phyloP scores from a whole-genome alignment of 2,888 invertebrate genomes.

The Drosophila aldrichi region DNA sequence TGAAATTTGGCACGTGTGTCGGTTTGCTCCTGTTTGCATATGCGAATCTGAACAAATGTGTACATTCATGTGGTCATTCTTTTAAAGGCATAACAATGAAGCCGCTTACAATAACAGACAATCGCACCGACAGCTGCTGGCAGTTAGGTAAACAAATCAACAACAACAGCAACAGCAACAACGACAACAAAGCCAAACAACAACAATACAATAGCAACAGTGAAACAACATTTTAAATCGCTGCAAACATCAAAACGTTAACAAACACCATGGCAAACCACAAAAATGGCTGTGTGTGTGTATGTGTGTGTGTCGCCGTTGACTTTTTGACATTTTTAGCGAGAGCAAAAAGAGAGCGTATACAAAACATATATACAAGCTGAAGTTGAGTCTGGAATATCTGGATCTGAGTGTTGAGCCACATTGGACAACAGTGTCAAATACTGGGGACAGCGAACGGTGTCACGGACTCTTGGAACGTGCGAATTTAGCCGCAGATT shows the following conservation, averaged over 20 bases:
- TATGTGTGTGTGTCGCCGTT: constrained; percentile 13
- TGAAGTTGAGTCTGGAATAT: constrained; percentile 19
- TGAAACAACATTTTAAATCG: constrained; percentile 40
- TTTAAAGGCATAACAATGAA: constrained; percentile 61
- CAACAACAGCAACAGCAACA: constrained; percentile 20
- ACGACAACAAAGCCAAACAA: constrained; percentile 22
- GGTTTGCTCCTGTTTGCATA: constrained; percentile 16
- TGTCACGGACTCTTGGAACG: constrained; percentile 58
- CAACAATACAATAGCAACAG: neutral
- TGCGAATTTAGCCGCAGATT: constrained; percentile 61
- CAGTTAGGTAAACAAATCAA: constrained; percentile 61
- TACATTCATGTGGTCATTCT: constrained; percentile 18
- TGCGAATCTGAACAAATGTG: constrained; percentile 28
- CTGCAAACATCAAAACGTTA: constrained; percentile 57
- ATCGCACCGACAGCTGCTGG: constrained; percentile 41
- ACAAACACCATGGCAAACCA: constrained; percentile 57
- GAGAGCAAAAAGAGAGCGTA: constrained; percentile 34
- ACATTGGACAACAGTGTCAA: constrained; percentile 52
- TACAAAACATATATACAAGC: constrained; percentile 33
- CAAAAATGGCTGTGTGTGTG: constrained; percentile 17
- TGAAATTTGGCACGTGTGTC: constrained; percentile 57
- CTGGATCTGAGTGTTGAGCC: constrained; percentile 17
- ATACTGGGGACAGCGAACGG: constrained; percentile 38
- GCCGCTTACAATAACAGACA: constrained; percentile 60
- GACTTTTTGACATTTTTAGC: constrained; percentile 33